Evolutionary conservation across 2,888 invertebrate species (phyloP).

Genomic region (Zygaena filipendulae): DNA sequence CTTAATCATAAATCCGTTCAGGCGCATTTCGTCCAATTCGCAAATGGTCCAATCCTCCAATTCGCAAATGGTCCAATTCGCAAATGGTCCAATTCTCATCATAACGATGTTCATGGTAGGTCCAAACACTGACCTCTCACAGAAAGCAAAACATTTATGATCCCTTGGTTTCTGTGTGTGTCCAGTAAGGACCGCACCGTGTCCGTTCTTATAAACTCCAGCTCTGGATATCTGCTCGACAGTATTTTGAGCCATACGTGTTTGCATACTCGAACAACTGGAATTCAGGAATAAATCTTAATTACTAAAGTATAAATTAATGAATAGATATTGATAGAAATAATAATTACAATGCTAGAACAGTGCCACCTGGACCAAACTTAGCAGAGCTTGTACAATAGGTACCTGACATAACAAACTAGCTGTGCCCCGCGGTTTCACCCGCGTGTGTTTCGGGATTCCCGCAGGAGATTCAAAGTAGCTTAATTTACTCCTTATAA

Average conservation of each 20-base stretch:
- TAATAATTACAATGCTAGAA: not conserved
- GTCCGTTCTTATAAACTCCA: constrained; percentile 70
- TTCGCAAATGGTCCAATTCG: too few relatives aligned
- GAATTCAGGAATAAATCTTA: constrained; percentile 18
- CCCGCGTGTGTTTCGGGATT: too few relatives aligned
- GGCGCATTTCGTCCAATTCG: too few relatives aligned
- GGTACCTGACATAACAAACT: not conserved
- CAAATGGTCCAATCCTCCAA: too few relatives aligned
- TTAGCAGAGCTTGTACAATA: constrained; percentile 5
- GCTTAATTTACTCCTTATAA: too few relatives aligned
- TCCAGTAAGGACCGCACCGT: constrained; percentile 76
- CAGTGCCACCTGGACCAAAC: constrained; percentile 4
- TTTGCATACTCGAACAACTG: constrained; percentile 66
- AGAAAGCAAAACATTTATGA: constrained; percentile 75
- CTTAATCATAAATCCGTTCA: too few relatives aligned
- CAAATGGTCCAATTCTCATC: too few relatives aligned
- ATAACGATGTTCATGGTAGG: too few relatives aligned
- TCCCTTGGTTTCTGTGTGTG: constrained; percentile 78
- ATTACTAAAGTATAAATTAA: too few relatives aligned
- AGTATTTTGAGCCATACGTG: constrained; percentile 67
- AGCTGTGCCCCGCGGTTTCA: too few relatives aligned
- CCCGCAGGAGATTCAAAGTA: too few relatives aligned
- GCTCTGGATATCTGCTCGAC: constrained; percentile 66
- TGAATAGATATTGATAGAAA: not conserved
- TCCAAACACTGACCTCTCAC: constrained; percentile 59